Evolutionary conservation across 2,888 invertebrate genomes (phyloP).

Genomic region (Salticus scenicus): DNA sequence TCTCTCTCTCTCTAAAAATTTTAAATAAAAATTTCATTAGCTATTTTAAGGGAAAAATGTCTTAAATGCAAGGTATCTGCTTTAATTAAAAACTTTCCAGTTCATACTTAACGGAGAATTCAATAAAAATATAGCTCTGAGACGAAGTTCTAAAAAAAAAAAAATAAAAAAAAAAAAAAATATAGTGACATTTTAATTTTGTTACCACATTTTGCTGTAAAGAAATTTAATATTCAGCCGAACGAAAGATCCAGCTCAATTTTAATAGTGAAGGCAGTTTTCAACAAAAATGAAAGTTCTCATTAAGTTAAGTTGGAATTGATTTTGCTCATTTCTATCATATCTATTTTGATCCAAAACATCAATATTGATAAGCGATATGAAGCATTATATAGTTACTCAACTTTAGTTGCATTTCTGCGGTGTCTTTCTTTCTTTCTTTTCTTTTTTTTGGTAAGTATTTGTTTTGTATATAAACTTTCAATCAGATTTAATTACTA

Average conservation of each 20-base stretch:
- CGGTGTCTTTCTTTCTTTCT: no score
- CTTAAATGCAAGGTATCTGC: background rate
- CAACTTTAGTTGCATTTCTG: no score
- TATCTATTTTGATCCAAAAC: no score
- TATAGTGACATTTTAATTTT: constrained; percentile 49
- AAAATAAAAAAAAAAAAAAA: constrained; percentile 22
- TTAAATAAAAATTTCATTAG: constrained; percentile 18
- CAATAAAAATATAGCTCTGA: constrained; percentile 30
- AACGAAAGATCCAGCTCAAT: constrained; percentile 17
- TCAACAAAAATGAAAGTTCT: constrained; percentile 14
- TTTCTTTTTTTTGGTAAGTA: no score
- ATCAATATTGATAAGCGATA: no score
- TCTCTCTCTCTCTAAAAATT: no score
- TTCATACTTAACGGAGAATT: constrained; percentile 13
- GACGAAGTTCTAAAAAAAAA: constrained; percentile 14
- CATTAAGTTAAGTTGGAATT: background rate
- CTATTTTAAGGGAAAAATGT: background rate
- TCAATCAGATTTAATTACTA: no score
- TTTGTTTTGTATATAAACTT: no score
- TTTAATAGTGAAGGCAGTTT: constrained; percentile 36
- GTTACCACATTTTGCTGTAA: constrained; percentile 31
- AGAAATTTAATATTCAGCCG: constrained; percentile 42
- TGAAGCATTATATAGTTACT: no score
- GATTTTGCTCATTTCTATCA: constrained; percentile 31
- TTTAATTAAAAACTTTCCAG: constrained; percentile 46